Evolutionary conservation across 1,140 invertebrate genomes (phyloP).

Genomic region (Rhyacophila brunnea): DNA sequence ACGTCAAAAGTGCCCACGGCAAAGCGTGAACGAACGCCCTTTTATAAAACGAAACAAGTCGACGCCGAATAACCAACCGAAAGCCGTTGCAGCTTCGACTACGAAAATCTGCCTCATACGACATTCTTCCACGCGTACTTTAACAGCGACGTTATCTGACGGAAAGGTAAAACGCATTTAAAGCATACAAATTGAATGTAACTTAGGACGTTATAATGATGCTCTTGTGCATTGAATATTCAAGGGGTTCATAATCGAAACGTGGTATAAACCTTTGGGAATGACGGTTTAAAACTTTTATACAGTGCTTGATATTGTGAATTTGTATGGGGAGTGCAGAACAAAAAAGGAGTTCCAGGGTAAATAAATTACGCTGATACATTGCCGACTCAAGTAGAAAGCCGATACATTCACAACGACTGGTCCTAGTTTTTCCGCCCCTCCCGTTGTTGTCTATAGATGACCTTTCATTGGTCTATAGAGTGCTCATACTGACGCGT

Average conservation of each 20-base stretch:
- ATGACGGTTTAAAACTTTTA: neutral
- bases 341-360: neutral
- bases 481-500: too few relatives aligned
- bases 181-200: too few relatives aligned
- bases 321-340: neutral
- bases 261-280: neutral
- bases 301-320: too few relatives aligned
- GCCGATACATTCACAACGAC: too few relatives aligned
- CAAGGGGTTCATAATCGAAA: neutral
- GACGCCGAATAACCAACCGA: neutral
- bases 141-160: neutral
- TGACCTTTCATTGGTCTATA: too few relatives aligned
- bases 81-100: neutral
- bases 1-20: conserved; percentile 2
- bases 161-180: too few relatives aligned
- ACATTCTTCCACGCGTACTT: neutral
- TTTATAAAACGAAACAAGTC: too few relatives aligned
- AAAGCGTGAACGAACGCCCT: neutral
- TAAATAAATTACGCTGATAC: neutral
- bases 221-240: too few relatives aligned
- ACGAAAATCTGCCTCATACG: neutral
- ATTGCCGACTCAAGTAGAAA: too few relatives aligned
- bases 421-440: too few relatives aligned
- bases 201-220: too few relatives aligned
- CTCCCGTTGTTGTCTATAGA: too few relatives aligned